phyloP scores from a whole-genome alignment of 1,140 invertebrate species.

The Diachasma alloeum region DNA sequence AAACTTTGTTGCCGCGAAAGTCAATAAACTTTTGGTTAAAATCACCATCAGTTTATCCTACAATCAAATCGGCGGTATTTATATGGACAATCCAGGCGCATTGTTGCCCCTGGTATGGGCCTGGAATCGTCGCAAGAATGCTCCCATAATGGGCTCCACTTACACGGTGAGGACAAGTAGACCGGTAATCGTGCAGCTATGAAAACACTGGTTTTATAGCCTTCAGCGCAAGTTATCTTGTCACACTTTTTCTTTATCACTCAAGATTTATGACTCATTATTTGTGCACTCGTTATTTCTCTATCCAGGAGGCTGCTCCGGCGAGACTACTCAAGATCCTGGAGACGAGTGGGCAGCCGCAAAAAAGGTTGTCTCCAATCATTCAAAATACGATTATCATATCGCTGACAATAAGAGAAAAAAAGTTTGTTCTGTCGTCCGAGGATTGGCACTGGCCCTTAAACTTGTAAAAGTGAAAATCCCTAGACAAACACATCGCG shows the following conservation, averaged over 20 bases:
- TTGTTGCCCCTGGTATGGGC: constrained; percentile 35
- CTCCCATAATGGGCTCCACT: constrained; percentile 29
- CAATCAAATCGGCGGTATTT: constrained; percentile 50
- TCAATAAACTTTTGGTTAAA: background rate
- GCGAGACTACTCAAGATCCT: background rate
- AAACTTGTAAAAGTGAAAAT: too few species aligned
- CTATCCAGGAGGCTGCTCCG: background rate
- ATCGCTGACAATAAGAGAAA: too few species aligned
- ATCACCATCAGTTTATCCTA: constrained; percentile 44
- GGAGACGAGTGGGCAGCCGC: background rate
- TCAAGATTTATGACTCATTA: too few species aligned
- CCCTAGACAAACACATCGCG: too few species aligned
- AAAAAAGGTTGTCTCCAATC: background rate
- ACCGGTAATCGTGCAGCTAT: too few species aligned
- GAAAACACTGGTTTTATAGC: too few species aligned
- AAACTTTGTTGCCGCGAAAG: too few species aligned
- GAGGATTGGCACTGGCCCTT: too few species aligned
- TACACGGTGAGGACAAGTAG: constrained; percentile 25
- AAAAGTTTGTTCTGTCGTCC: too few species aligned
- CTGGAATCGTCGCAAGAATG: constrained; percentile 29
- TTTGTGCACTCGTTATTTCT: background rate
- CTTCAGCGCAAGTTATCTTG: too few species aligned
- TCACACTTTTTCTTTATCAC: too few species aligned
- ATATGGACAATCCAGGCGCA: constrained; percentile 36
- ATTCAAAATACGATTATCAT: too few species aligned